Conservation (phyloP, 2,113 vertebrate genomes). For the Psettodes erumei region DNA sequence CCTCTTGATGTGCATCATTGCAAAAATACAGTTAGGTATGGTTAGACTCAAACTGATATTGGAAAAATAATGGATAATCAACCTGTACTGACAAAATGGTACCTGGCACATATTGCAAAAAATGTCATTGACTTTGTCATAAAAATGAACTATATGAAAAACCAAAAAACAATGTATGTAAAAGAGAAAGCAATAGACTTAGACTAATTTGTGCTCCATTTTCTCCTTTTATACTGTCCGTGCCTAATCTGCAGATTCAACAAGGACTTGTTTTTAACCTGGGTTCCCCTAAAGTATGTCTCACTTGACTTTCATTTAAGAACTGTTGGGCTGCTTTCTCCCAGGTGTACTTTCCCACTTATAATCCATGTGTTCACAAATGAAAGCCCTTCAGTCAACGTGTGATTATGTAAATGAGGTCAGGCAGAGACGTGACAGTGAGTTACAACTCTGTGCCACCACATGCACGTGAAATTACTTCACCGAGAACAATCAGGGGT, state of each 20-base stretch:
- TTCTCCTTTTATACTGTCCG: background rate
- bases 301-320: background rate
- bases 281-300: background rate
- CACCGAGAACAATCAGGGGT: constrained; percentile 54
- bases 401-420: constrained; percentile 47
- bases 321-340: background rate
- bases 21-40: no score
- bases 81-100: no score
- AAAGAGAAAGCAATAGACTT: no score
- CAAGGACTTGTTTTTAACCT: background rate
- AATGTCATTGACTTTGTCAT: no score
- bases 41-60: no score
- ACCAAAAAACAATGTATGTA: background rate
- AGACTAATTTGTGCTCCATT: no score
- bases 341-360: background rate
- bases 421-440: constrained; percentile 29
- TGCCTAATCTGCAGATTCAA: background rate
- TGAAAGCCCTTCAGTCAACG: constrained; percentile 16
- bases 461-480: constrained; percentile 52
- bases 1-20: constrained; percentile 23
- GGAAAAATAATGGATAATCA: no score
- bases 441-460: constrained; percentile 34
- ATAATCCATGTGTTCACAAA: background rate
- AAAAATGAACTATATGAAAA: background rate
- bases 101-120: no score